Percentiles rank a stretch among this genome's conserved stretches.
Conservation (phyloP, 2,113 vertebrate species). For the Dipodomys spectabilis region DNA sequence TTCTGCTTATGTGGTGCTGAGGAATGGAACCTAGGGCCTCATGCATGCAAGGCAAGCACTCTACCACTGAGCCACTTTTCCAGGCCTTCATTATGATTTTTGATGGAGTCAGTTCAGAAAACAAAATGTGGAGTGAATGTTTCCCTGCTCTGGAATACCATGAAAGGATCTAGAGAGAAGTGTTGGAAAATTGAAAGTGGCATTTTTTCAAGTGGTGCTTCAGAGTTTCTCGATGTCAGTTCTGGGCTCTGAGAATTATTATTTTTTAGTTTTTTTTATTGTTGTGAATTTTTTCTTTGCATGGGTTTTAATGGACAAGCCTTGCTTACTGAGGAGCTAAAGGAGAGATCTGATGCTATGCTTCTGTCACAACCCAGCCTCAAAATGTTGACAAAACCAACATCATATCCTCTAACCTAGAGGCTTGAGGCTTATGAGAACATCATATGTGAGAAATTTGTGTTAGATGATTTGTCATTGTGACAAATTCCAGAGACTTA, state of each 20-base stretch:
- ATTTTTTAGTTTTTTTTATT: too few species aligned
- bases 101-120: not conserved
- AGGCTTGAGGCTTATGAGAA: not conserved
- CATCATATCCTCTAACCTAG: not conserved
- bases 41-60: too few species aligned
- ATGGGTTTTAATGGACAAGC: not conserved
- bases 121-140: not conserved
- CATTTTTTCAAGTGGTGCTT: not conserved
- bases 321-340: accelerated
- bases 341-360: not conserved
- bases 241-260: not conserved
- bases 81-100: not conserved
- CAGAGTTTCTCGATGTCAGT: not conserved
- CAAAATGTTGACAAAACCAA: not conserved
- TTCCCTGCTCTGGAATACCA: not conserved
- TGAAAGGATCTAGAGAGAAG: not conserved
- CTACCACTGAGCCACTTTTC: too few species aligned
- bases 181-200: not conserved
- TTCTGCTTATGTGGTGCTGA: too few species aligned
- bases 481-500: not conserved
- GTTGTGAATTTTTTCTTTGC: not conserved
- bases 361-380: not conserved
- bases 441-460: not conserved
- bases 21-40: too few species aligned
- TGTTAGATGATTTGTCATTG: not conserved